Evolutionary conservation across 1,140 invertebrate genomes (phyloP).

Genomic region (Spodoptera litura): DNA sequence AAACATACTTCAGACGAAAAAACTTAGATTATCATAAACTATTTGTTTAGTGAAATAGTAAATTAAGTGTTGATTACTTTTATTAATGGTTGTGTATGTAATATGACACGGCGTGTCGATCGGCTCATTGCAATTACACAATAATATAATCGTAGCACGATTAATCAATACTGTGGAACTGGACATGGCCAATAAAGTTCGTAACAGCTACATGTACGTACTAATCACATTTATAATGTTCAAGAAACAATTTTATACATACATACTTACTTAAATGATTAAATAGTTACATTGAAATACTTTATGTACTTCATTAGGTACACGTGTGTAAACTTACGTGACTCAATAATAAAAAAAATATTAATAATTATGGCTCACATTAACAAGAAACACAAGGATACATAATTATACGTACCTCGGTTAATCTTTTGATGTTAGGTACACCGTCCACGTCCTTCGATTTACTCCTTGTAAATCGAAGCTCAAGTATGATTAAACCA

Average conservation of each 20-base stretch:
- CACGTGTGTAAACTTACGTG: no score
- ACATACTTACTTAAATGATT: neutral
- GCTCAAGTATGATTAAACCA: no score
- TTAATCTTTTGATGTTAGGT: no score
- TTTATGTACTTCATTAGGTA: neutral
- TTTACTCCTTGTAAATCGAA: no score
- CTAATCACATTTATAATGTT: slow-evolving; percentile 51
- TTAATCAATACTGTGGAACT: slow-evolving; percentile 37
- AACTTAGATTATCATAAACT: neutral
- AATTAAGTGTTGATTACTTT: slow-evolving; percentile 37
- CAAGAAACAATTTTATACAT: neutral
- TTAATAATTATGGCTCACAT: no score
- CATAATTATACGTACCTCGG: no score
- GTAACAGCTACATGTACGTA: slow-evolving; percentile 45
- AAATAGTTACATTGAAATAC: neutral
- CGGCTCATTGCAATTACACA: slow-evolving; percentile 34
- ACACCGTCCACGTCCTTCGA: no score
- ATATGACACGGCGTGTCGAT: slow-evolving; percentile 13
- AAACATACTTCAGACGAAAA: neutral
- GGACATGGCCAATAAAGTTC: slow-evolving; percentile 59
- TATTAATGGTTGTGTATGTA: slow-evolving; percentile 30
- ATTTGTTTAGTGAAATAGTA: neutral
- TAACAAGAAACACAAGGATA: no score
- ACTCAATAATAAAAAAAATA: no score
- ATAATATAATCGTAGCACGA: slow-evolving; percentile 43